Evolutionary conservation across 2,113 vertebrate species (phyloP).

Genomic region (Vicugna pacos): DNA sequence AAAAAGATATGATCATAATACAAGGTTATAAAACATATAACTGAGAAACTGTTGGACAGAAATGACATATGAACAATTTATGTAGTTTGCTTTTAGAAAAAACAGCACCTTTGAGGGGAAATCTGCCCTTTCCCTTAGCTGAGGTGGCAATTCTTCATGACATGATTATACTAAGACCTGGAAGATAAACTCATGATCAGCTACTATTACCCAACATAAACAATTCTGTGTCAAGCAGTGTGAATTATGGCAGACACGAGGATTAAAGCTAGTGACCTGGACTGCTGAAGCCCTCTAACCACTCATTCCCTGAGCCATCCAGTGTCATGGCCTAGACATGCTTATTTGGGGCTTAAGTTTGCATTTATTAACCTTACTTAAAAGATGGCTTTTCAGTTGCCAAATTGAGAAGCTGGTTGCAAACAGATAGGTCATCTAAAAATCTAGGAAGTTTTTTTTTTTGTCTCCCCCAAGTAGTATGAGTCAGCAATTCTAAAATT

Average conservation of each 20-base stretch:
- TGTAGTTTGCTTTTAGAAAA: conserved; percentile 59
- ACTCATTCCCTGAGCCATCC: neutral
- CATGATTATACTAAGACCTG: conserved; percentile 48
- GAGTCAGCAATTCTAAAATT: conserved; percentile 49
- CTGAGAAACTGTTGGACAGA: conserved; percentile 32
- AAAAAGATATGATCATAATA: conserved; percentile 23
- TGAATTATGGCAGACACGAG: neutral
- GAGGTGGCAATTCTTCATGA: conserved; percentile 50
- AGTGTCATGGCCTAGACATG: neutral
- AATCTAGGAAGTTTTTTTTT: neutral
- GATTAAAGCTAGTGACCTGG: conserved; percentile 26
- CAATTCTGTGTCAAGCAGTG: conserved; percentile 17
- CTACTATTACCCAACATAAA: conserved; percentile 36
- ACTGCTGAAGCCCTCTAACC: neutral
- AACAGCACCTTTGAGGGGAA: neutral
- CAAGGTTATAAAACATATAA: conserved; percentile 52
- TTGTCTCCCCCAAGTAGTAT: neutral
- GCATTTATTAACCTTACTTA: conserved; percentile 50
- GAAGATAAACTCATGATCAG: conserved; percentile 35
- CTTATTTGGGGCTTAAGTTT: conserved; percentile 31
- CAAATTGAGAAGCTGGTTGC: neutral
- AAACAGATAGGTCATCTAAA: conserved; percentile 45
- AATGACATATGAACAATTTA: conserved; percentile 46
- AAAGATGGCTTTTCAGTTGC: conserved; percentile 38
- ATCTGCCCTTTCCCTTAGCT: conserved; percentile 67